Base-by-base conservation (phyloP, 2,888 invertebrate genomes). In the Panorpa germanica region DNA sequence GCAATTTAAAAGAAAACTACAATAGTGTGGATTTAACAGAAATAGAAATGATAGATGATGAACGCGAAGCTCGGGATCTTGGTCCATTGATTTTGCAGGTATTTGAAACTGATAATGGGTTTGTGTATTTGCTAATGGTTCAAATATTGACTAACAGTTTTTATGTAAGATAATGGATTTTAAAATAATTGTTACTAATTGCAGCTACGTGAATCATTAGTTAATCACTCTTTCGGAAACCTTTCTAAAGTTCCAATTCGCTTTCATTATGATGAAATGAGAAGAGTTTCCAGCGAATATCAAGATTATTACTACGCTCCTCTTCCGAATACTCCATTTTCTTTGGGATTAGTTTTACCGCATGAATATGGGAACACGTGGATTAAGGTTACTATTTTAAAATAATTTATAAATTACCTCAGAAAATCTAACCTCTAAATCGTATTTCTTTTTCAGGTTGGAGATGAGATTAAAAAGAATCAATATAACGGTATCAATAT, bases 1-100 rank as follows among this genome's bases (percentile, higher is more conserved):
- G 65, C 19, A 55, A 62, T 28, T 57, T 82, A 33, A 91, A 86
- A 55, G 69, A 74, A n/a, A 93, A 91, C 52, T 95, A 86, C 57
- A 91, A 93, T 55, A 93, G 91, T 50, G 78, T 96, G 19, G 96
- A 96, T 54, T 65, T 98, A 34, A 75, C 82, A 3, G 95, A 96
- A 57, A 80, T 96, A 5, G 95, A 96, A 50, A 76, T 91, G 38
- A 65, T 81, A 14, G 75, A 80, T 42, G 61, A 63, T 38, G 67
- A 69, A 3, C 59, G 64, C 29, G 64, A 59, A 1, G 69, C 77
- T 0, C 63, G 85, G 32, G 65, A 66, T 39, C 61, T 72, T 1
- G 65, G 68, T 3, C 56, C 62, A 0, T 51, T 61, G 34, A 63
- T 77, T 32, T 48, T 55, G 32, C 35, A 49, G 35, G 44, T 46